These are phyloP conservation scores for Aurelia coerulea DNA, from an alignment of 30 jellyfish, hydroid and myxozoan species.

Conservation along the genomic window DNA sequence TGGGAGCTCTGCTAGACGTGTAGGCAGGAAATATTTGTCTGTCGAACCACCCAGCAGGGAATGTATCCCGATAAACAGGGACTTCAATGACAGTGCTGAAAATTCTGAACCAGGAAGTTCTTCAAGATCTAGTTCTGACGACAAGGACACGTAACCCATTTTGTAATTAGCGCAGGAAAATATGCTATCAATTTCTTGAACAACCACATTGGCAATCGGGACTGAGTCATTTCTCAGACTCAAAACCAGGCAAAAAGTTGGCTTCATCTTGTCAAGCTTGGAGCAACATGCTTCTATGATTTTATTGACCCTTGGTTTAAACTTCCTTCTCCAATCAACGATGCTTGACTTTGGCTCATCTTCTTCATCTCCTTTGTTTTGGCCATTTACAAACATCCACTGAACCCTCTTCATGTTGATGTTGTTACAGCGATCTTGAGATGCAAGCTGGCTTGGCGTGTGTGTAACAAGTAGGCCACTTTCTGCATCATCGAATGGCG, in stretches of 20 bases:
- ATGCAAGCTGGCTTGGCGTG: slow-evolving; percentile 25
- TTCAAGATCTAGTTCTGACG: slow-evolving; percentile 28
- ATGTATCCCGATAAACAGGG: slow-evolving; percentile 18
- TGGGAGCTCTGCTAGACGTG: slow-evolving; percentile 9
- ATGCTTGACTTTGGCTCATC: background rate
- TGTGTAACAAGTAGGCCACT: slow-evolving; percentile 14
- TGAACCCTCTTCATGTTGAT: slow-evolving; percentile 23
- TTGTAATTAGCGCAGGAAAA: background rate
- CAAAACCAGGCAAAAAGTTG: slow-evolving; percentile 37
- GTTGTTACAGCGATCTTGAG: background rate
- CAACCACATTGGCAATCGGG: slow-evolving; percentile 29
- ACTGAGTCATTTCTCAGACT: slow-evolving; percentile 4
- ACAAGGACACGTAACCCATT: slow-evolving; percentile 16
- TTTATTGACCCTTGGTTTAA: slow-evolving; percentile 12
- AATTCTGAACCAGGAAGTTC: background rate
- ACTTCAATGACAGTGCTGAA: slow-evolving; percentile 23
- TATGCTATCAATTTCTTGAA: slow-evolving; percentile 18
- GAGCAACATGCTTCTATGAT: slow-evolving; percentile 33
- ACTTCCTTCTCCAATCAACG: slow-evolving; percentile 27
- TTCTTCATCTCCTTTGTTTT: slow-evolving; percentile 12
- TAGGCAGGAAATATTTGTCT: slow-evolving; percentile 37
- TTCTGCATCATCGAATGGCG: background rate
- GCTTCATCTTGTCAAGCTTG: slow-evolving; percentile 47
- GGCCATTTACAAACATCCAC: slow-evolving; percentile 69
- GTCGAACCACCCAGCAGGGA: slow-evolving; percentile 32